These are phyloP conservation scores for Synergus japonicus DNA, from an alignment of 2,888 invertebrate species.

Conservation along the genomic window DNA sequence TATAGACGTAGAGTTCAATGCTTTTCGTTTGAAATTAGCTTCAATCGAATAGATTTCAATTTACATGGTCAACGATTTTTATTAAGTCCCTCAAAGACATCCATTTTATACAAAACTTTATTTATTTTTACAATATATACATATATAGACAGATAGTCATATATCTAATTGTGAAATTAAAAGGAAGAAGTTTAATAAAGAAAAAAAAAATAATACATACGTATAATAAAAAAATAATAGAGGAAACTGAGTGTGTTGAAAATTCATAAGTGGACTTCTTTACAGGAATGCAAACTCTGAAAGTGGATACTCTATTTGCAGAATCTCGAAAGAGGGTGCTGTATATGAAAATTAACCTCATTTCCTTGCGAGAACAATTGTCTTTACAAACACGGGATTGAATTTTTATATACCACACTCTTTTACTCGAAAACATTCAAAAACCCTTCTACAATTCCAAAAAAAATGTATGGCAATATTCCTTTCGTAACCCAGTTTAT, in stretches of 20 bases:
- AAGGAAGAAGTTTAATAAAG: too few species aligned
- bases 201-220: background rate
- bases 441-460: background rate
- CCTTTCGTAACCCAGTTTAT: too few species aligned
- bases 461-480: background rate
- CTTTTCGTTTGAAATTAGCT: too few species aligned
- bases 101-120: too few species aligned
- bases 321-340: background rate
- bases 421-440: background rate
- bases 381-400: conserved; percentile 1
- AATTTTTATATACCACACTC: background rate
- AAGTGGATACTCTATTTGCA: conserved; percentile 32
- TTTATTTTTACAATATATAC: background rate
- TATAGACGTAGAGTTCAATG: too few species aligned
- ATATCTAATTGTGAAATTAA: too few species aligned
- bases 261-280: background rate
- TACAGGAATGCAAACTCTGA: conserved; percentile 18
- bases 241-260: background rate
- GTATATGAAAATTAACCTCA: conserved; percentile 28
- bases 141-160: too few species aligned
- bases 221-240: background rate
- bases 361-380: conserved; percentile 19
- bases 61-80: too few species aligned
- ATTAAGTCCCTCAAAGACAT: too few species aligned
- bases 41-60: too few species aligned